Conservation (phyloP, 1,140 invertebrate species). For the Stegodyphus dumicola region DNA sequence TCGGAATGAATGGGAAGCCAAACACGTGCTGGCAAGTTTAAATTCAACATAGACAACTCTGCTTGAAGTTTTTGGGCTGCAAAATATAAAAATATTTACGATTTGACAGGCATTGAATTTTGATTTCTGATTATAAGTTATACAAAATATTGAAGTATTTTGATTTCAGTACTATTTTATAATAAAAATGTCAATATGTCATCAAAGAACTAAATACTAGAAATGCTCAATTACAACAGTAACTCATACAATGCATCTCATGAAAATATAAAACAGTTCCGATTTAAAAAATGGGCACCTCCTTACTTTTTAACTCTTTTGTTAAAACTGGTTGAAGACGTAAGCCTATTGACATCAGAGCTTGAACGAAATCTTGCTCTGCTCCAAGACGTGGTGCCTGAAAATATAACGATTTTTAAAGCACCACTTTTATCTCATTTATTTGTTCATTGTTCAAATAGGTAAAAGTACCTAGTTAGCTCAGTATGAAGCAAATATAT, state of each 20-base stretch:
- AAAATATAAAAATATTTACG: conserved; percentile 64
- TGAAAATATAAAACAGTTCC: no score
- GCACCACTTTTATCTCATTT: no score
- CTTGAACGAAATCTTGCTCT: conserved; percentile 85
- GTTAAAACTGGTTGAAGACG: conserved; percentile 87
- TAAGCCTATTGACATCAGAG: conserved; percentile 91
- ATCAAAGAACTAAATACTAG: no score
- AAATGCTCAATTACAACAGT: no score
- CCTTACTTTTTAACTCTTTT: conserved; percentile 87
- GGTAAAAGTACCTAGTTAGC: no score
- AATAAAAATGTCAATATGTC: no score
- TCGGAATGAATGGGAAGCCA: conserved; percentile 89
- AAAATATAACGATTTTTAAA: conserved; percentile 57
- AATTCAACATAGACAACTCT: conserved; percentile 91
- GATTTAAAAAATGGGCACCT: no score
- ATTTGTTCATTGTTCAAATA: no score
- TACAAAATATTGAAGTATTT: neutral
- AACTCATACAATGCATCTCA: no score
- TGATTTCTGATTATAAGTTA: neutral
- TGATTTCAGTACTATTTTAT: no score
- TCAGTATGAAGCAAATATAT: no score
- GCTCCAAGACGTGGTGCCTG: conserved; percentile 83
- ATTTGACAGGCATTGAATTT: neutral
- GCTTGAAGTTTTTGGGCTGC: conserved; percentile 82
- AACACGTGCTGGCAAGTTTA: conserved; percentile 96